A percentile compares a stretch with the other conserved stretches of the same genome.
Conservation (phyloP, 2,113 vertebrate genomes). For the Plestiodon gilberti region DNA sequence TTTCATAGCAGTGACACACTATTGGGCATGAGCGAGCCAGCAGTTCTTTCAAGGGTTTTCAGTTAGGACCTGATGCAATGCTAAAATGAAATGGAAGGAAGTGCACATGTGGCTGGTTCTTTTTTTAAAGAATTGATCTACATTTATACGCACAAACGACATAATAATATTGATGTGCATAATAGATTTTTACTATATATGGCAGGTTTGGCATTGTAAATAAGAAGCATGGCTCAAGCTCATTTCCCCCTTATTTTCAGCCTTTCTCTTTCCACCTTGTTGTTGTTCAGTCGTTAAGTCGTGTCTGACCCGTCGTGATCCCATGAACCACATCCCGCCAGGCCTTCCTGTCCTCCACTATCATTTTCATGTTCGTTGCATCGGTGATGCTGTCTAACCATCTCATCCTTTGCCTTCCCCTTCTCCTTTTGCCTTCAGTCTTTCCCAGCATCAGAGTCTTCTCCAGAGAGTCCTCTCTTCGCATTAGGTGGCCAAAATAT, state of each 20-base stretch:
- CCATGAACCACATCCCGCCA: no score
- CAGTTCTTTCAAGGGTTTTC: slow-evolving; percentile 69
- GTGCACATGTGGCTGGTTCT: slow-evolving; percentile 64
- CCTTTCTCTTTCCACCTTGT: accelerated
- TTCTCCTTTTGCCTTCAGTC: no score
- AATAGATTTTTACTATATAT: slow-evolving; percentile 54
- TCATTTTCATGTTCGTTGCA: no score
- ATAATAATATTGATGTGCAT: slow-evolving; percentile 64
- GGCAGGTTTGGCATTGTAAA: slow-evolving; percentile 31
- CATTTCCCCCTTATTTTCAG: neutral
- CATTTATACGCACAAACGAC: slow-evolving; percentile 63
- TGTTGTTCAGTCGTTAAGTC: no score
- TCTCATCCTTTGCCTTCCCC: no score
- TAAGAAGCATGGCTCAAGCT: neutral
- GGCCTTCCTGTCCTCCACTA: no score
- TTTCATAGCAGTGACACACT: slow-evolving; percentile 55
- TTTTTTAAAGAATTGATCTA: slow-evolving; percentile 57
- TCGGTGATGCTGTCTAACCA: no score
- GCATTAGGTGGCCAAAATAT: no score
- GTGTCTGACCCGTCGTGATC: no score
- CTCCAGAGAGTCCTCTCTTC: no score
- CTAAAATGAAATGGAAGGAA: slow-evolving; percentile 73
- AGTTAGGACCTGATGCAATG: slow-evolving; percentile 55
- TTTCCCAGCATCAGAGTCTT: no score
- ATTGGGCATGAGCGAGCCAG: slow-evolving; percentile 62